These are phyloP conservation scores for Otus scops DNA, from an alignment of 2,797 vertebrate species.

Conservation along the genomic window DNA sequence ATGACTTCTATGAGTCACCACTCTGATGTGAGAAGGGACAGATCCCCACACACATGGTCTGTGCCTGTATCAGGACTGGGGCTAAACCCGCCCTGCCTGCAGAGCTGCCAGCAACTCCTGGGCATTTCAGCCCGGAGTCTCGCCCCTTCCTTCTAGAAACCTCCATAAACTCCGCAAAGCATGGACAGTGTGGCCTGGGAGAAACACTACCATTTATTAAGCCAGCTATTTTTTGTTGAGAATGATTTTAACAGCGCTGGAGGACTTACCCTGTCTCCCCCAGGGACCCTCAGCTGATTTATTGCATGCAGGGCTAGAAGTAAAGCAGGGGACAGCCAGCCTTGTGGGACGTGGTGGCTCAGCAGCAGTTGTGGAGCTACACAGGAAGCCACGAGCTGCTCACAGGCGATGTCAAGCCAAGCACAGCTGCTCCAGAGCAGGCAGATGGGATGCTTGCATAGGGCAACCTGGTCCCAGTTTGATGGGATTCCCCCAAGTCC, in stretches of 20 bases:
- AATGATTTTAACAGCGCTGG: background rate
- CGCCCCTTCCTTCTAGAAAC: background rate
- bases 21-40: background rate
- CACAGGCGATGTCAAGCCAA: background rate
- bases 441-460: background rate
- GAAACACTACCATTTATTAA: conserved; percentile 46
- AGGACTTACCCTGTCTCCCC: background rate
- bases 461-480: background rate
- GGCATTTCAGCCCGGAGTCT: background rate
- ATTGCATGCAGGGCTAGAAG: conserved; percentile 1
- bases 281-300: background rate
- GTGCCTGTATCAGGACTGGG: background rate
- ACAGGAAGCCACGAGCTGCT: background rate
- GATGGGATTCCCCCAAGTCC: background rate
- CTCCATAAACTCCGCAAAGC: background rate
- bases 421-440: background rate
- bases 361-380: background rate
- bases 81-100: background rate
- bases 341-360: background rate
- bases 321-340: background rate
- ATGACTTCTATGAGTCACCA: background rate
- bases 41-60: background rate
- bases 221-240: background rate
- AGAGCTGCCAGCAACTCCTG: background rate
- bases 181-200: background rate